Conservation (phyloP, 2,888 invertebrate genomes). For the Ectemnius lituratus region DNA sequence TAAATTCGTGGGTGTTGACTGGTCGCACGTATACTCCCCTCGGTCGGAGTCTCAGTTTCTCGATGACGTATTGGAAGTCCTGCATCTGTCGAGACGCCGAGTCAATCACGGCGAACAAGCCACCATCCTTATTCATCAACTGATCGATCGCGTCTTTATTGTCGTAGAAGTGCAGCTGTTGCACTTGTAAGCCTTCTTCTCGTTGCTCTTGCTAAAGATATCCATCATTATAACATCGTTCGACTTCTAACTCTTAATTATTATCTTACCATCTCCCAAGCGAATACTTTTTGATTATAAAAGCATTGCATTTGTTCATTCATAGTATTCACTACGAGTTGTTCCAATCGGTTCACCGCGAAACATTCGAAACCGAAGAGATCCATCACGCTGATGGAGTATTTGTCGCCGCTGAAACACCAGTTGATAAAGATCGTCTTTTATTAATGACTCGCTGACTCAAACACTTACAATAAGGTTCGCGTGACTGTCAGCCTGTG, state of each 20-base stretch:
- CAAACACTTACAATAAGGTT: conserved; percentile 88
- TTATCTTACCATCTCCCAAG: conserved; percentile 89
- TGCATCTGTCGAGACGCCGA: conserved; percentile 89
- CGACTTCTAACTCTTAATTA: not conserved
- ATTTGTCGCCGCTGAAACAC: conserved; percentile 88
- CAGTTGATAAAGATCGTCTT: too few species aligned
- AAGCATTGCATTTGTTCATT: conserved; percentile 97
- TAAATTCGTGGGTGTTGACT: conserved; percentile 85
- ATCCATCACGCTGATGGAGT: conserved; percentile 90
- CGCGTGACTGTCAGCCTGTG: conserved; percentile 89
- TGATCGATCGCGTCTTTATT: conserved; percentile 93
- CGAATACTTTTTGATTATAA: conserved; percentile 94
- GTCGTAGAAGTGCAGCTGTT: conserved; percentile 89
- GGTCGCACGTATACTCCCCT: conserved; percentile 81
- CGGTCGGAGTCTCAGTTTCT: conserved; percentile 80
- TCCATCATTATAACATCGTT: not conserved
- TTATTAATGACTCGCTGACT: not conserved
- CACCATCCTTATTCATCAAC: conserved; percentile 89
- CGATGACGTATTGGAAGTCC: conserved; percentile 86
- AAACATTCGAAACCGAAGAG: conserved; percentile 96
- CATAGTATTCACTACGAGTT: conserved; percentile 91
- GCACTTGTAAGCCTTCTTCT: conserved; percentile 88
- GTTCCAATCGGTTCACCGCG: conserved; percentile 90
- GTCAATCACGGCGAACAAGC: conserved; percentile 91
- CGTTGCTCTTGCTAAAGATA: conserved; percentile 82